phyloP scores from a whole-genome alignment of 2,797 vertebrate species.

The Antennarius maculatus region DNA sequence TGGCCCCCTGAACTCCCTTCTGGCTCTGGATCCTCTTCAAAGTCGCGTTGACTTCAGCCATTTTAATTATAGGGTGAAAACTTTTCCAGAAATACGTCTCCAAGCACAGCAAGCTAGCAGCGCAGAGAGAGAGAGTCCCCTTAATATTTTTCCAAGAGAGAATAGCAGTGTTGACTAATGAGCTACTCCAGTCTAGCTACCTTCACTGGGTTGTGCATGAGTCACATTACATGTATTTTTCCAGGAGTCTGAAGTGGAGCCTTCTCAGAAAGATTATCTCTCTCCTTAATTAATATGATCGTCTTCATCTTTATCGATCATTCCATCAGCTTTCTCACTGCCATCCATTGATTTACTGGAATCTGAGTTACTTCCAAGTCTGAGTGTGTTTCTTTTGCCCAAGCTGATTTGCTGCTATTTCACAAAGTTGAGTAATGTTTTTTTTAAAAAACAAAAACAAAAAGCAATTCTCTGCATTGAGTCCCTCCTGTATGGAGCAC shows the following conservation, averaged over 20 bases:
- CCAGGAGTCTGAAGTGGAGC: background rate
- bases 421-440: conserved; percentile 16
- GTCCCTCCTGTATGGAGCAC: conserved; percentile 3
- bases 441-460: background rate
- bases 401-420: conserved; percentile 16
- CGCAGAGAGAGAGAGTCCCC: background rate
- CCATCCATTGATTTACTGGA: conserved; percentile 4
- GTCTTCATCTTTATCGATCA: conserved; percentile 11
- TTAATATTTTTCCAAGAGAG: background rate
- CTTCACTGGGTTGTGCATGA: background rate
- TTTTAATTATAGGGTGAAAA: too few species aligned
- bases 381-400: conserved; percentile 5
- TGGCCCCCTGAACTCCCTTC: conserved; percentile 94
- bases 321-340: background rate
- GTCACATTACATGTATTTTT: background rate
- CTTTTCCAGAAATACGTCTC: too few species aligned
- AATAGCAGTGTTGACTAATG: conserved; percentile 30
- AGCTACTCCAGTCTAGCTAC: background rate
- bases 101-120: too few species aligned
- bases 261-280: background rate
- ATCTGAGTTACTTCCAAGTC: background rate
- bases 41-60: conserved; percentile 96
- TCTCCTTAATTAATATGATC: background rate
- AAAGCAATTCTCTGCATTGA: background rate
- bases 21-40: conserved; percentile 95